Evolutionary conservation across 2,113 vertebrate species (phyloP).

Genomic region (Brienomyrus brachyistius): DNA sequence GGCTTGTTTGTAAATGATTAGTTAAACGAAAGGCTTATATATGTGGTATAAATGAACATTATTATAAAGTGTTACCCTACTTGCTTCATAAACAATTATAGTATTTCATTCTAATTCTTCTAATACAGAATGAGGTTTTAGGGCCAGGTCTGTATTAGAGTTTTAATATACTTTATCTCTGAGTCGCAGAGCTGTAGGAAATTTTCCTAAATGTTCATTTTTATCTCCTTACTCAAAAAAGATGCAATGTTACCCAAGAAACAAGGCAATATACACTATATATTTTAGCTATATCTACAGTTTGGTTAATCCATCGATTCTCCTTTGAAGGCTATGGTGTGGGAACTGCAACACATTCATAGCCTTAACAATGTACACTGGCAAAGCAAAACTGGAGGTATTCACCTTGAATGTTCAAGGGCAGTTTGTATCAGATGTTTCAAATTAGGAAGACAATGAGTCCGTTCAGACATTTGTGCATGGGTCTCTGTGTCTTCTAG

Average conservation of each 20-base stretch:
- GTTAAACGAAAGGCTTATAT: too few relatives aligned
- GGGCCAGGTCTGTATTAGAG: neutral
- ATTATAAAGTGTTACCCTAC: neutral
- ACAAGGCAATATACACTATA: neutral
- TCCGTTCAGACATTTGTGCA: neutral
- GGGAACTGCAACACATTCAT: too few relatives aligned
- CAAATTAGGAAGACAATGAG: too few relatives aligned
- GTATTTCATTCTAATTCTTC: neutral
- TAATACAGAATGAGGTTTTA: neutral
- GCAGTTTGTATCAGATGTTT: too few relatives aligned
- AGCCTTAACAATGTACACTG: too few relatives aligned
- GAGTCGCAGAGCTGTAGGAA: neutral
- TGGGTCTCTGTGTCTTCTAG: neutral
- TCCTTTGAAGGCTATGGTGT: neutral
- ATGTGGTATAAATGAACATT: too few relatives aligned
- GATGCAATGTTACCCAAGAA: neutral
- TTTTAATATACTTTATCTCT: neutral
- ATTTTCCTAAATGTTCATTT: neutral
- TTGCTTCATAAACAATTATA: neutral
- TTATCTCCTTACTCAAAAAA: neutral
- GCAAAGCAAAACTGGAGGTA: too few relatives aligned
- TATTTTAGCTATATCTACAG: neutral
- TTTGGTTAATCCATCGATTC: neutral
- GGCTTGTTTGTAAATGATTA: too few relatives aligned
- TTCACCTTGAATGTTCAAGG: too few relatives aligned